Base-by-base conservation (phyloP, 2,888 invertebrate species). In the Coelopa pilipes region DNA sequence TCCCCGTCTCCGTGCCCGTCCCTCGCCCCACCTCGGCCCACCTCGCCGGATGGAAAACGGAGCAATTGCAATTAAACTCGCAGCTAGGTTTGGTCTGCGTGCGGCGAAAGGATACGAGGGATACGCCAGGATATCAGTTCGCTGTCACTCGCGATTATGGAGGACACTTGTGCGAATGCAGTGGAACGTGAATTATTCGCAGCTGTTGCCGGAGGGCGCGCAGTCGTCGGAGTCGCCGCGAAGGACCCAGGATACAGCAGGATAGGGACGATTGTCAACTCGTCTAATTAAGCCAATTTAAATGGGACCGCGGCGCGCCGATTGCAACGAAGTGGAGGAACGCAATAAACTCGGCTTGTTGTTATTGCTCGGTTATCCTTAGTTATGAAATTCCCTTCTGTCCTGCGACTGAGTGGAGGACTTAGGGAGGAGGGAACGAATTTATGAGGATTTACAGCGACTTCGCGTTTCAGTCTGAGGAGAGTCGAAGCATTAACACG, bases 221-320 rank as follows among this genome's bases (percentile, higher is more conserved):
- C 2, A 34, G 34, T 34, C 34, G 7, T 34, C 34, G 34, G 2
- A 2, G n/a, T 10, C n/a, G 11, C n/a, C 34, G 34, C 49, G 50
- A 60, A 50, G 21, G 21, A 21, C 24, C 50, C 45, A 34, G 70
- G 60, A 45, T 34, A 60, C 60, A 2, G 34, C 34, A 34, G 34
- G 34, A 34, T 34, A 34, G 7, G 34, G 34, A 34, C 34, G 34
- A 76, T 77, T 75, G 76, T 76, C 78, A 79, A 78, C 34, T 34
- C 34, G 34, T 34, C 78, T 78, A 76, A 78, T 79, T 79, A 78
- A 78, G 76, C 73, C 78, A 76, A 78, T 77, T 78, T 76, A 77
- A 78, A 79, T 76, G 78, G 75, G 77, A 34, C 34, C 34, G 34
- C 2, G 34, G 34, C 2, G 34, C n/a, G n/a, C n/a, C n/a, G n/a